A percentile compares a stretch with the other conserved stretches of the same genome.
phyloP scores from a whole-genome alignment of 2,113 vertebrate species.

The Platanista minor region DNA sequence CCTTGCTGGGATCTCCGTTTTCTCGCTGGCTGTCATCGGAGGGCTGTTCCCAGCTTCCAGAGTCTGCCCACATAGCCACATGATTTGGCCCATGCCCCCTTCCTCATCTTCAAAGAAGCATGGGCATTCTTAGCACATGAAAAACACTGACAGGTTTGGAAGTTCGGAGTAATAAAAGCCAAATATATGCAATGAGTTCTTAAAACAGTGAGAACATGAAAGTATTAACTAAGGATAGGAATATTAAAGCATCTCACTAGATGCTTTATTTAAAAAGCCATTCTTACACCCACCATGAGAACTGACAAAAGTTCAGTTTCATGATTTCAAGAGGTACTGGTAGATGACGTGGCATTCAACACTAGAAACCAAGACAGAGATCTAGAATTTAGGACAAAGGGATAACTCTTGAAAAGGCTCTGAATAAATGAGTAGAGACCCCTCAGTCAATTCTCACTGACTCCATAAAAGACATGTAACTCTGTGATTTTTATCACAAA shows the following conservation, averaged over 20 bases:
- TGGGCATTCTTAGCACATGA: not conserved
- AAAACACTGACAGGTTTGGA: not conserved
- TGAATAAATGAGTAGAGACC: not conserved
- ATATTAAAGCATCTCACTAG: not conserved
- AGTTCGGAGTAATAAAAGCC: not conserved
- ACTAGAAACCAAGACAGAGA: not conserved
- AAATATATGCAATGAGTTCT: not conserved
- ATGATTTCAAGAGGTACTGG: not conserved
- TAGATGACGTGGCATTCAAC: not conserved
- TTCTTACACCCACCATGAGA: not conserved
- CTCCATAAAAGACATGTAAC: not conserved
- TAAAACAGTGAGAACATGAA: not conserved
- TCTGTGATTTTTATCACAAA: not conserved
- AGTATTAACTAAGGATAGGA: not conserved
- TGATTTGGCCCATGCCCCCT: not conserved
- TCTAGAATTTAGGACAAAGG: not conserved
- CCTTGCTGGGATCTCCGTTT: not conserved
- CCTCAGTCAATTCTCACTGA: not conserved
- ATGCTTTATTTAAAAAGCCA: not conserved
- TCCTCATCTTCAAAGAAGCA: not conserved
- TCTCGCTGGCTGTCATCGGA: not conserved
- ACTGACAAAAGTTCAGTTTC: not conserved
- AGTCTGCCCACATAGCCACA: not conserved
- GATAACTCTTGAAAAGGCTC: not conserved
- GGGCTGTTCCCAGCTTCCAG: not conserved